Evolutionary conservation across 2,113 vertebrate species (phyloP), one percentile per base, ranked within the genome.

Genomic region (Ramphastos sulfuratus): DNA sequence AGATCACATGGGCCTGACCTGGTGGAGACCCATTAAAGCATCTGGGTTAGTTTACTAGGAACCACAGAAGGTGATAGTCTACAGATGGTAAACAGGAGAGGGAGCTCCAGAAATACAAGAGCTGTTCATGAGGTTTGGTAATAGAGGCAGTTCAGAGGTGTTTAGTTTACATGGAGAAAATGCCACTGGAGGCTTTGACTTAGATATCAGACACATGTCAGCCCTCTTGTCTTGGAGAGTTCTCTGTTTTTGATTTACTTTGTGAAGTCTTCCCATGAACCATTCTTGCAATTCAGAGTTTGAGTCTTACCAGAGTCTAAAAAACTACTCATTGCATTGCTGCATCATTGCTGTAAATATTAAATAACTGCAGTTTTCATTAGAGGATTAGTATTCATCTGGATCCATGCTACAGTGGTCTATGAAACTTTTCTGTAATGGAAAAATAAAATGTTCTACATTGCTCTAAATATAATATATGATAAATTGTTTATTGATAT

Each of bases 81-180:
- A 44, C 79, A 91, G 77, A 79, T 85, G 54, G 0, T 70, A 92
- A 93, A 94, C 95, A 95, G 90, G 85, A 96, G 92, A 93, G 92
- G 92, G 90, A 95, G 90, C 96, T 94, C 93, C 84, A 93, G 88
- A 95, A 88, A 90, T 92, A 66, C 58, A 93, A 78, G 95, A 92
- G 61, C 39, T 92, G 35, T 48, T 64, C 4, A 42, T 59, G n/a
- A 50, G 58, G 37, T 75, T 96, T 94, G 72, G 69, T 88, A 60
- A 71, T 56, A 86, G 16, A 77, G 58, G 42, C 73, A 90, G 66
- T 58, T 58, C 66, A 48, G 63, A 88, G 44, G 81, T 89, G n/a
- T 82, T 81, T 72, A 77, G 66, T 92, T 94, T 96, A 77, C 80
- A 69, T 44, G 33, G 83, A 67, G 66, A 92, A 74, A 88, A 86